phyloP scores from a whole-genome alignment of 2,888 invertebrate species.

The Clepsis dumicolana region DNA sequence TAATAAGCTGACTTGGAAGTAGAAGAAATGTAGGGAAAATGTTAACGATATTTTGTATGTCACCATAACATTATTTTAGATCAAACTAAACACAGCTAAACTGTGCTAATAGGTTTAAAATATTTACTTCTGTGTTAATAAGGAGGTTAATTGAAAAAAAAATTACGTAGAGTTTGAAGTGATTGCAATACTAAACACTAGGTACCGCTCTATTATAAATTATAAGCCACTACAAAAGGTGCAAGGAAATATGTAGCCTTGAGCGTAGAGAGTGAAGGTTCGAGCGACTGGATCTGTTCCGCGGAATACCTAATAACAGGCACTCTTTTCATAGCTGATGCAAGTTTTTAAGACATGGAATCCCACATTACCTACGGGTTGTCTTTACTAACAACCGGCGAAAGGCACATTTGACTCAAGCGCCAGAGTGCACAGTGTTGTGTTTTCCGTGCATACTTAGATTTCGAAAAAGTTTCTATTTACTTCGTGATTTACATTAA shows the following conservation, averaged over 20 bases:
- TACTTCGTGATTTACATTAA: no score
- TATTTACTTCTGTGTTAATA: slow-evolving; percentile 21
- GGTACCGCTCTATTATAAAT: slow-evolving; percentile 8
- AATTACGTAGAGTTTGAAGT: background rate
- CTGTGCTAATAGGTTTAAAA: slow-evolving; percentile 19
- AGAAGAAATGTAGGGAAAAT: background rate
- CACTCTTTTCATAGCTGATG: background rate
- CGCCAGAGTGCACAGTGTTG: no score
- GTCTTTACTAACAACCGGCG: background rate
- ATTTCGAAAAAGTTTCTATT: no score
- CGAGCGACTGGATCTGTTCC: slow-evolving; percentile 19
- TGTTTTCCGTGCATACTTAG: no score
- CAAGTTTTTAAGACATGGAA: background rate
- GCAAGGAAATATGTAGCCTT: slow-evolving; percentile 40
- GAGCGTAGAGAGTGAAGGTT: slow-evolving; percentile 38
- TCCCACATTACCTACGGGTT: background rate
- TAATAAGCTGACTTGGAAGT: no score
- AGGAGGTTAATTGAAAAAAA: slow-evolving; percentile 31
- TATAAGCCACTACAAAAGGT: slow-evolving; percentile 33
- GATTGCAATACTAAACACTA: slow-evolving; percentile 1
- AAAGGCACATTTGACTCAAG: no score
- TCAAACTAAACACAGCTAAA: background rate
- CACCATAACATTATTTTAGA: no score
- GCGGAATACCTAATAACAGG: slow-evolving; percentile 22
- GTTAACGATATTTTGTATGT: no score